A percentile compares a stretch with the other conserved stretches of the same genome.
Conservation (phyloP, 1,140 invertebrate species). For the Pachyrhynchus sulphureomaculatus region DNA sequence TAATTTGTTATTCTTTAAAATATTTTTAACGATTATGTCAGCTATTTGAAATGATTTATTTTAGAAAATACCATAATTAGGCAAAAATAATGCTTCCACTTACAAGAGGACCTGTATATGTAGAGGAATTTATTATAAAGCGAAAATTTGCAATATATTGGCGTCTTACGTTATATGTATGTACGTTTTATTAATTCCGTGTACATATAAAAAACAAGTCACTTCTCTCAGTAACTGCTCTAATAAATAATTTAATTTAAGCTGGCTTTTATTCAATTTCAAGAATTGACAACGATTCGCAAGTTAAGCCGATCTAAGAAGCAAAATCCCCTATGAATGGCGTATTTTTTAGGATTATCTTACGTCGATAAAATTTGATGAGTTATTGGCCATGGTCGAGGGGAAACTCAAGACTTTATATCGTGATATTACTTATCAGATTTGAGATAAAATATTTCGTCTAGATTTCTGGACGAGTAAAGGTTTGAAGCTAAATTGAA, state of each 20-base stretch:
- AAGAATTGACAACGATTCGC: constrained; percentile 10
- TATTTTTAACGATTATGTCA: too few species aligned
- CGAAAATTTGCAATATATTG: too few species aligned
- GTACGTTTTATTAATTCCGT: too few species aligned
- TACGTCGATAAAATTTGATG: constrained; percentile 29
- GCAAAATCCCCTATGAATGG: constrained; percentile 13
- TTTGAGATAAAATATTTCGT: constrained; percentile 5
- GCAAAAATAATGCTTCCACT: too few species aligned
- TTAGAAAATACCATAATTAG: too few species aligned
- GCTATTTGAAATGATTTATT: too few species aligned
- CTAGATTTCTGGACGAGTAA: not conserved
- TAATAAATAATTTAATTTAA: constrained; percentile 10
- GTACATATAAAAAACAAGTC: too few species aligned
- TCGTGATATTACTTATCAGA: constrained; percentile 3
- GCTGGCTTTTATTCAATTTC: constrained; percentile 16
- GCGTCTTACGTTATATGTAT: too few species aligned
- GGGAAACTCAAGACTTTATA: not conserved
- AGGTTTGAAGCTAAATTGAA: not conserved
- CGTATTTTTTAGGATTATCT: constrained; percentile 27
- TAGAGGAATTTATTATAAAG: too few species aligned
- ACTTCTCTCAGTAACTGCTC: not conserved
- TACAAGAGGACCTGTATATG: too few species aligned
- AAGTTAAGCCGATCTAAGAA: constrained; percentile 18
- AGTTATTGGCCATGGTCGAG: constrained; percentile 14
- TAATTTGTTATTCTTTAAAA: too few species aligned